Evolutionary conservation across 2,797 vertebrate species (phyloP), one percentile per base, ranked within the genome.

Genomic region (Coreius guichenoti): DNA sequence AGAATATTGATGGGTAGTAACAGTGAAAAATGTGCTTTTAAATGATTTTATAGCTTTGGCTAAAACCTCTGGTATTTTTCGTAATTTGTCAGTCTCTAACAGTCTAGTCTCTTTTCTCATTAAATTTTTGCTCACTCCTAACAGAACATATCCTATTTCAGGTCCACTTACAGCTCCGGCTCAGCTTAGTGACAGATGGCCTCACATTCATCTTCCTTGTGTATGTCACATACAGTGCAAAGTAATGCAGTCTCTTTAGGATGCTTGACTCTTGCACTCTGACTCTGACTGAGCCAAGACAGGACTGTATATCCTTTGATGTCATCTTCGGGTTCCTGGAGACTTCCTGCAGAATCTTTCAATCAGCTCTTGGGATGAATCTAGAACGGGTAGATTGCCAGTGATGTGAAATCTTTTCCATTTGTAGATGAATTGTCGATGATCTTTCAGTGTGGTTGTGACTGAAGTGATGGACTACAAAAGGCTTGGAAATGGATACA

Each of bases 331-430:
- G 43, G 69, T 80, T 86, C 84, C 31, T 73, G 54, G 54, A 81
- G 68, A 61, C 77, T 61, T 81, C 79, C 84, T 86, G 78, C 51
- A 63, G 70, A n/a, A 74, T 86, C 68, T 80, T 86, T 80, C 70
- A 81, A 29, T 74, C 68, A 74, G 80, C 84, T 72, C 78, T 58
- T 80, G 39, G 68, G 84, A 80, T 61, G 72, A 81, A 81, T 81
- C 63, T 51, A 51, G 56, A 9, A 49, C 1, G 8, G 78, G 47
- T 72, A 63, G 78, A 86, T 86, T 86, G 78, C 54, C 84, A 80
- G 84, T 75, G 79, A 54, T 86, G 43, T 65, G 79, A 81, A 86
- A 75, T 74, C 49, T 73, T 76, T 81, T 86, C 78, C 68, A 81
- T 86, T 86, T 80, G 78, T 49, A 33, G 68, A 68, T 78, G 47